These are phyloP conservation scores for Rhingia rostrata DNA, from an alignment of 2,888 invertebrate genomes.

Conservation along the genomic window DNA sequence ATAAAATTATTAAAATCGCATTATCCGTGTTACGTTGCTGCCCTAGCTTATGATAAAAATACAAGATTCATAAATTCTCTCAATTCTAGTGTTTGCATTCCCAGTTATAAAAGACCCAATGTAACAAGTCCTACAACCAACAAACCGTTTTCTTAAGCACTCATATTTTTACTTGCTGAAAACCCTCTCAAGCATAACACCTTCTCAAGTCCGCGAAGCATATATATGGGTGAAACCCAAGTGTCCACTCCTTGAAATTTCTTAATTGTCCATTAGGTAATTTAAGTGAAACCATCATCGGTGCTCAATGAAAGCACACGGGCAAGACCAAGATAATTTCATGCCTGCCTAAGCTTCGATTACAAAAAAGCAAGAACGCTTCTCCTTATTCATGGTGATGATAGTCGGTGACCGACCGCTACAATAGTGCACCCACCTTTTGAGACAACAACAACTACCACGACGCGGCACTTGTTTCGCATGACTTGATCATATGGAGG, in stretches of 20 bases:
- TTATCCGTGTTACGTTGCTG: too few species aligned
- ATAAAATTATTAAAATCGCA: too few species aligned
- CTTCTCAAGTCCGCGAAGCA: slow-evolving; percentile 34
- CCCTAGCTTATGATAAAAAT: too few species aligned
- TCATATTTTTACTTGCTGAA: background rate
- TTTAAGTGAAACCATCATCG: slow-evolving; percentile 61
- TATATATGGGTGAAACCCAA: slow-evolving; percentile 35
- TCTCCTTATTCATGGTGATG: slow-evolving; percentile 27
- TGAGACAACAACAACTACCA: background rate
- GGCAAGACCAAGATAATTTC: slow-evolving; percentile 65
- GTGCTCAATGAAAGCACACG: slow-evolving; percentile 43
- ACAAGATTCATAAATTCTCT: too few species aligned
- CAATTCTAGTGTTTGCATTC: too few species aligned
- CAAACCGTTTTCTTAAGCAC: background rate
- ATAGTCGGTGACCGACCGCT: slow-evolving; percentile 65
- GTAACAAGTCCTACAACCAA: too few species aligned
- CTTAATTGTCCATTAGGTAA: slow-evolving; percentile 71
- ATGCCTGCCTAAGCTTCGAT: slow-evolving; percentile 65
- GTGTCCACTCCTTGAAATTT: slow-evolving; percentile 67
- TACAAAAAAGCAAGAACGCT: background rate
- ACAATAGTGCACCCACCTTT: slow-evolving; percentile 68
- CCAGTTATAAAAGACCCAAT: too few species aligned
- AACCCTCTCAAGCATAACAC: slow-evolving; percentile 30
- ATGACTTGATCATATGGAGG: slow-evolving; percentile 70
- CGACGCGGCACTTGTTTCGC: slow-evolving; percentile 68